Evolutionary conservation across 2,113 vertebrate genomes (phyloP).

Genomic region (Pomatostomus ruficeps): DNA sequence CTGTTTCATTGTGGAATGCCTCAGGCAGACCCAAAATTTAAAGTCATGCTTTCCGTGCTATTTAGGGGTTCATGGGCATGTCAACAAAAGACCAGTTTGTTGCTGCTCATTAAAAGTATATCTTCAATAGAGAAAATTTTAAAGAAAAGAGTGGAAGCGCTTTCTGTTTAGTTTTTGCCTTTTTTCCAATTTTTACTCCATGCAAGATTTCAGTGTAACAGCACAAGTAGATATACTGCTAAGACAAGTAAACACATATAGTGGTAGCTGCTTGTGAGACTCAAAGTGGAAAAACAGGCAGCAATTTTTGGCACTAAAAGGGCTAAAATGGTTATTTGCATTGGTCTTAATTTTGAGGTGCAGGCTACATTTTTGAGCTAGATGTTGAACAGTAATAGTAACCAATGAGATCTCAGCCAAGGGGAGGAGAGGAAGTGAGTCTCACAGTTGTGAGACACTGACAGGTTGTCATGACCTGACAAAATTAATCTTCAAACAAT

Average conservation of each 20-base stretch:
- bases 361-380: background rate
- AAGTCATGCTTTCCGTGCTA: background rate
- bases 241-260: background rate
- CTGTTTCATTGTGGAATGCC: background rate
- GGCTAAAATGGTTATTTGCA: background rate
- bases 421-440: background rate
- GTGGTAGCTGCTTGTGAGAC: background rate
- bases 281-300: background rate
- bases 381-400: background rate
- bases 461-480: background rate
- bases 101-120: background rate
- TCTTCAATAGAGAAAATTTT: background rate
- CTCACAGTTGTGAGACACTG: background rate
- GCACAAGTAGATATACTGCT: background rate
- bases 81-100: background rate
- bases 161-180: background rate
- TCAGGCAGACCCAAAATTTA: background rate
- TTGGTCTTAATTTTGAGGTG: background rate
- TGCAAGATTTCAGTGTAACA: background rate
- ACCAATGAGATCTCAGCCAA: background rate
- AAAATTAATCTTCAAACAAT: background rate
- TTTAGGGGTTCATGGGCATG: background rate
- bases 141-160: background rate
- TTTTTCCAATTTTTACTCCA: background rate
- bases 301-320: background rate